Evolutionary conservation across 2,888 invertebrate genomes (phyloP).

Genomic region (Lasius fuliginosus): DNA sequence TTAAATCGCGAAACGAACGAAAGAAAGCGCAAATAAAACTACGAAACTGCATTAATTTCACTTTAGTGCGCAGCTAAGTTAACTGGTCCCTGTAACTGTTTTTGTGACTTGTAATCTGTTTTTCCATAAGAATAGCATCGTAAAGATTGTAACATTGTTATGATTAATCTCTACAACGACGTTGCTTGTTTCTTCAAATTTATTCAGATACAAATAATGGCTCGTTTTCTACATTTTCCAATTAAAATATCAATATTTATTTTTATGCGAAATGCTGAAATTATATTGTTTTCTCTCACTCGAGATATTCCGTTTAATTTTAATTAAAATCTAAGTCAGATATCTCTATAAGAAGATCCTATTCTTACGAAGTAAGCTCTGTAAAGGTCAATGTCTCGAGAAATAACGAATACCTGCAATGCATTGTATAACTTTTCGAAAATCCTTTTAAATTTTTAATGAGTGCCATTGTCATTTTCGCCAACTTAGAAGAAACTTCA

Average conservation of each 20-base stretch:
- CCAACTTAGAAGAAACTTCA: constrained; percentile 63
- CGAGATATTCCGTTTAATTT: background rate
- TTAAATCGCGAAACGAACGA: constrained; percentile 48
- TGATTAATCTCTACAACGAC: constrained; percentile 19
- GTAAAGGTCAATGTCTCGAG: no score
- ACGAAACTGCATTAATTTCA: constrained; percentile 41
- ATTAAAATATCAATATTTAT: constrained; percentile 19
- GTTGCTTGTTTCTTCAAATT: constrained; percentile 18
- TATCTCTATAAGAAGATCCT: background rate
- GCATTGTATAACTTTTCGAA: background rate
- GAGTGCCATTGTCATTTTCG: constrained; percentile 58
- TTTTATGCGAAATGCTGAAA: background rate
- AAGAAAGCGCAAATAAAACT: constrained; percentile 53
- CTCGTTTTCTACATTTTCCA: background rate
- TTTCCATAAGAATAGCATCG: constrained; percentile 31
- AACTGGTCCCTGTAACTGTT: constrained; percentile 38
- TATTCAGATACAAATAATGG: constrained; percentile 24
- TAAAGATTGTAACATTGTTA: constrained; percentile 37
- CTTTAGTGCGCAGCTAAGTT: constrained; percentile 41
- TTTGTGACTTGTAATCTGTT: constrained; percentile 42
- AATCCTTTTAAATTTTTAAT: constrained; percentile 13
- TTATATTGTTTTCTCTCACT: constrained; percentile 38
- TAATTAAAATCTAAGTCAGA: background rate
- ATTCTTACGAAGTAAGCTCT: background rate
- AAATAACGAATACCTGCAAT: background rate